These are phyloP conservation scores for Rhinoderma darwinii DNA, from an alignment of 2,113 vertebrate genomes.

Conservation along the genomic window DNA sequence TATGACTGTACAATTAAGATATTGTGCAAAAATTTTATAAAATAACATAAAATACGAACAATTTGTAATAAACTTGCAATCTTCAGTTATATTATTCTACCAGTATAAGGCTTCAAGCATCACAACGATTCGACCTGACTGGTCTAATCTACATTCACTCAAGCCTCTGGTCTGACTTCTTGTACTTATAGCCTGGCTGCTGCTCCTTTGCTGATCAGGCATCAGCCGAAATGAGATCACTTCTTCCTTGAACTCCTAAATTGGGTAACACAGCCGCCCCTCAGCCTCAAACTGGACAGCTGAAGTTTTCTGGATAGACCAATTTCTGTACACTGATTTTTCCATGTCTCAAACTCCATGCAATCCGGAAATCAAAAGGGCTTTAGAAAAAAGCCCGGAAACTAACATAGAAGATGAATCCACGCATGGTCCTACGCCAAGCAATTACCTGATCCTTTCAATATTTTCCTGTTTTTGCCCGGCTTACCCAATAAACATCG, in stretches of 20 bases:
- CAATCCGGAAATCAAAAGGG: slow-evolving; percentile 72
- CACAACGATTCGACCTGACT: not conserved
- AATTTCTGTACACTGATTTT: slow-evolving; percentile 56
- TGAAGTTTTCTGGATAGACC: slow-evolving; percentile 52
- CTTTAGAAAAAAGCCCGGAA: slow-evolving; percentile 74
- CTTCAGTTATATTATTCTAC: not conserved
- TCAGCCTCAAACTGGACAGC: slow-evolving; percentile 54
- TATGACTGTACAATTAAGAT: not conserved
- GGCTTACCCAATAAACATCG: slow-evolving; percentile 85
- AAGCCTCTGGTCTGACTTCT: slow-evolving; percentile 7
- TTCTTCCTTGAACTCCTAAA: slow-evolving; percentile 66
- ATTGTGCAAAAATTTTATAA: not conserved
- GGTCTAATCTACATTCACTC: not conserved
- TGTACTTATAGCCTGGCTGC: slow-evolving; percentile 40
- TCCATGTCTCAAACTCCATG: slow-evolving; percentile 73
- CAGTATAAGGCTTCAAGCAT: not conserved
- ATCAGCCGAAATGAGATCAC: slow-evolving; percentile 65
- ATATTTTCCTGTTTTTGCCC: slow-evolving; percentile 87
- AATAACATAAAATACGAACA: not conserved
- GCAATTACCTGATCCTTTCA: slow-evolving; percentile 80
- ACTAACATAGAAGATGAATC: slow-evolving; percentile 72
- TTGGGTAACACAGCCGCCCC: slow-evolving; percentile 66
- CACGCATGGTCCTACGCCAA: slow-evolving; percentile 68
- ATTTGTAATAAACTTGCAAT: not conserved
- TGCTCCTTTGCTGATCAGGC: slow-evolving; percentile 58